These are phyloP conservation scores for Leptestheria dahalacensis DNA, from an alignment of 1,140 invertebrate genomes.

Conservation along the genomic window DNA sequence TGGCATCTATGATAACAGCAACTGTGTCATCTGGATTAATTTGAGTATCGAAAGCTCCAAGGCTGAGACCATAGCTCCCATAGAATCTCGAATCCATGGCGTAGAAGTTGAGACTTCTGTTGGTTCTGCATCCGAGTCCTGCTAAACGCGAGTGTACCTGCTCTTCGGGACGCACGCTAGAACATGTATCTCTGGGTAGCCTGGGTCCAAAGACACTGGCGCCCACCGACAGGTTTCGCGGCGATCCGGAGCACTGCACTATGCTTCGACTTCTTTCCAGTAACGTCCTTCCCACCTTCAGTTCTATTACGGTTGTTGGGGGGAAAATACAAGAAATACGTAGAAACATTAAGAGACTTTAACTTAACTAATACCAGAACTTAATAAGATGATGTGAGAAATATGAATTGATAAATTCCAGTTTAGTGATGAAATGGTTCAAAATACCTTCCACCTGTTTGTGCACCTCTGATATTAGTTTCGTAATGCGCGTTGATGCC, in stretches of 20 bases:
- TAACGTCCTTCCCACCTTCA: not conserved
- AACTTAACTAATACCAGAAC: too few species aligned
- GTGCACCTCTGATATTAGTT: not conserved
- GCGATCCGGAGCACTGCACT: not conserved
- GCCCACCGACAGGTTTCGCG: not conserved
- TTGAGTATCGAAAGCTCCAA: slow-evolving; percentile 35
- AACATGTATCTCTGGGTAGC: not conserved
- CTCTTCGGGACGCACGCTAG: not conserved
- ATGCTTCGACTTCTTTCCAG: not conserved
- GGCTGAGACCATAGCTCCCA: slow-evolving; percentile 50
- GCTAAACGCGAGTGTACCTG: not conserved
- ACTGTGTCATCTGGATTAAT: slow-evolving; percentile 42
- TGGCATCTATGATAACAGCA: slow-evolving; percentile 51
- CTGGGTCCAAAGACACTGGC: not conserved
- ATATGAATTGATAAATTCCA: too few species aligned
- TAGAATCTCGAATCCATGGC: slow-evolving; percentile 53
- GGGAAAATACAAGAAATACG: not conserved
- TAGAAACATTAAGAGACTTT: too few species aligned
- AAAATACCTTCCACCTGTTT: not conserved
- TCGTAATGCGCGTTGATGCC: slow-evolving; percentile 15
- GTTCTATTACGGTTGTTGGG: not conserved
- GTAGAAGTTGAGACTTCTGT: slow-evolving; percentile 47
- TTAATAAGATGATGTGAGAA: too few species aligned
- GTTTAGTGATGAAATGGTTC: not conserved
- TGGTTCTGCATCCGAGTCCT: slow-evolving; percentile 39